These are phyloP conservation scores for Dendronephthya gigantea DNA, from an alignment of 64 coral and sea anemone species.

Conservation along the genomic window DNA sequence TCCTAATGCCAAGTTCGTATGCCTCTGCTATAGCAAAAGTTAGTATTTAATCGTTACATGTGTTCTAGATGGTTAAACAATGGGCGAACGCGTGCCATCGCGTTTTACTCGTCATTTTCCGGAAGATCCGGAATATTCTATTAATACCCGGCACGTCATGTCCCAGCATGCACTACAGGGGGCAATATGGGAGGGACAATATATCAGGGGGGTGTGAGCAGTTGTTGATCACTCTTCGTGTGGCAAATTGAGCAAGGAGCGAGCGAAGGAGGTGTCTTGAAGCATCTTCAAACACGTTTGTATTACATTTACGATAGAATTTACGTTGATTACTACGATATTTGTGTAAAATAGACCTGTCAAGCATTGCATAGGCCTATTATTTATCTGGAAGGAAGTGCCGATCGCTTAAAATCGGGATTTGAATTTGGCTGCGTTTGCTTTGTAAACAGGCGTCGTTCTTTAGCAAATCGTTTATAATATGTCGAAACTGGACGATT, in stretches of 20 bases:
- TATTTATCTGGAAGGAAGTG: not conserved
- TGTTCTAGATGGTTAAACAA: too few species aligned
- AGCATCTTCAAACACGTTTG: not conserved
- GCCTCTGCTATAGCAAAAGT: too few species aligned
- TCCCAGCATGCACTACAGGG: not conserved
- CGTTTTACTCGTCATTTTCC: not conserved
- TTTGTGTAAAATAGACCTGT: not conserved
- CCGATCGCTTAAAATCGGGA: not conserved
- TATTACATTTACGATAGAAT: not conserved
- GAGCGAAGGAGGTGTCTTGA: not conserved
- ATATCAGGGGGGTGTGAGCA: not conserved
- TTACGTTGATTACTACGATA: not conserved
- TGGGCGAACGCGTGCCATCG: not conserved
- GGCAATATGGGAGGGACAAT: not conserved
- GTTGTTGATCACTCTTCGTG: not conserved
- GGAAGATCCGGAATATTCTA: not conserved
- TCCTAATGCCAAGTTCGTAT: too few species aligned
- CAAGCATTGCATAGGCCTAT: not conserved
- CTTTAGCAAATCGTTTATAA: not conserved
- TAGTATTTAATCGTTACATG: not conserved
- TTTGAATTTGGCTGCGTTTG: not conserved
- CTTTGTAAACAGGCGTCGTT: not conserved
- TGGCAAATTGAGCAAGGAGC: not conserved
- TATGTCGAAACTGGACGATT: constrained; percentile 3
- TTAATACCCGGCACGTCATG: not conserved